Evolutionary conservation across 2,888 invertebrate species (phyloP).

Genomic region (Diadegma fenestrale): DNA sequence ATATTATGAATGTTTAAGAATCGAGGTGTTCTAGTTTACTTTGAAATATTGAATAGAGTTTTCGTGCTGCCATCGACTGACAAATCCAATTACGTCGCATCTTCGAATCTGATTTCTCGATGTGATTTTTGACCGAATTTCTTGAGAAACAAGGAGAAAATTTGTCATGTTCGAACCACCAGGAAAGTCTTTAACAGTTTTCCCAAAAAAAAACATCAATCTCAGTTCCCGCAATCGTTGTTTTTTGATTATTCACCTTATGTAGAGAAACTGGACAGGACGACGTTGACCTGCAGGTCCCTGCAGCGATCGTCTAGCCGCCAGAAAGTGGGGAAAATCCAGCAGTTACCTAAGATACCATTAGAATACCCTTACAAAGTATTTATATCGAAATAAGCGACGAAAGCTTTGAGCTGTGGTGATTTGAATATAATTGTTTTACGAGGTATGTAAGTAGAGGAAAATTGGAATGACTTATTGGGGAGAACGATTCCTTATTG

Average conservation of each 20-base stretch:
- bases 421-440: not conserved
- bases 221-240: not conserved
- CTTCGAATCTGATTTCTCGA: too few relatives aligned
- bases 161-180: too few relatives aligned
- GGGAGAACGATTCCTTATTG: constrained; percentile 13
- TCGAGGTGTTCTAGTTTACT: too few relatives aligned
- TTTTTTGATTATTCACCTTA: not conserved
- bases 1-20: too few relatives aligned
- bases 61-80: too few relatives aligned
- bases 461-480: not conserved
- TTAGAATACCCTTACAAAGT: not conserved
- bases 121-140: too few relatives aligned
- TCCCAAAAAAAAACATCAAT: not conserved
- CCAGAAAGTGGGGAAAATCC: not conserved
- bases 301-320: not conserved
- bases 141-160: too few relatives aligned
- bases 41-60: too few relatives aligned
- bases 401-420: not conserved
- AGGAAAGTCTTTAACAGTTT: not conserved
- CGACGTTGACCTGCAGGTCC: not conserved
- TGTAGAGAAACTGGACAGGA: not conserved
- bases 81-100: too few relatives aligned
- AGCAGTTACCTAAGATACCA: not conserved
- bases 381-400: not conserved
- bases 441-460: constrained; percentile 1